Percentiles rank a stretch among this genome's conserved stretches.
Conservation (phyloP, 2,888 invertebrate genomes). For the Cinara cedri region DNA sequence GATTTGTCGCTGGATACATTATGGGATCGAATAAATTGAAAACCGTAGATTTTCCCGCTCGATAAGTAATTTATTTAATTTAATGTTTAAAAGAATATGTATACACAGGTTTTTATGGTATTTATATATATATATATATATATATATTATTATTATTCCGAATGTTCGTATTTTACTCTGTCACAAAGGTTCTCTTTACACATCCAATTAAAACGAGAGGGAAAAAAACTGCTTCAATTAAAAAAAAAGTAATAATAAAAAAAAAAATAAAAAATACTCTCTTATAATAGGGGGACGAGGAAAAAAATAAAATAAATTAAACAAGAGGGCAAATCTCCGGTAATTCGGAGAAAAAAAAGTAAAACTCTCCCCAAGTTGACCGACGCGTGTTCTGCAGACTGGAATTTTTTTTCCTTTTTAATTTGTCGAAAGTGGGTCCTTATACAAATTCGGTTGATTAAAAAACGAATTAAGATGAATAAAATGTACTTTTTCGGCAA, state of each 20-base stretch:
- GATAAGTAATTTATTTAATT: conserved; percentile 50
- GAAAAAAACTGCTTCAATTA: conserved; percentile 43
- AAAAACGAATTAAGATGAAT: conserved; percentile 47
- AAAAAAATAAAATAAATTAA: conserved; percentile 53
- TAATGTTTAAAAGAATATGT: conserved; percentile 50
- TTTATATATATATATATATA: too few species aligned
- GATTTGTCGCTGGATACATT: neutral
- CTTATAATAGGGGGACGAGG: conserved; percentile 27
- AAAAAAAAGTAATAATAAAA: too few species aligned
- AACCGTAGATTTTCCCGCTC: conserved; percentile 39
- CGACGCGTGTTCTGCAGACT: conserved; percentile 40
- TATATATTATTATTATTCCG: conserved; percentile 20
- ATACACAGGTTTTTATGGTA: conserved; percentile 1
- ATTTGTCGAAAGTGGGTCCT: conserved; percentile 42
- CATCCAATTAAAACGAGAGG: conserved; percentile 56
- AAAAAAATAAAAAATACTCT: too few species aligned
- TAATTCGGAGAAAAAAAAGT: conserved; percentile 37
- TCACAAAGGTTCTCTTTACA: conserved; percentile 54
- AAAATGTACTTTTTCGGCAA: neutral
- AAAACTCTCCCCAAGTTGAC: conserved; percentile 32
- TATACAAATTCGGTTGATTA: conserved; percentile 46
- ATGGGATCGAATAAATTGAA: conserved; percentile 19
- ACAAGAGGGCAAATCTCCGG: conserved; percentile 55
- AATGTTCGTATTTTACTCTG: conserved; percentile 45
- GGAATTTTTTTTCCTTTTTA: conserved; percentile 53